Conservation (phyloP, 2,797 vertebrate species). For the Halcyon leucocephala region DNA sequence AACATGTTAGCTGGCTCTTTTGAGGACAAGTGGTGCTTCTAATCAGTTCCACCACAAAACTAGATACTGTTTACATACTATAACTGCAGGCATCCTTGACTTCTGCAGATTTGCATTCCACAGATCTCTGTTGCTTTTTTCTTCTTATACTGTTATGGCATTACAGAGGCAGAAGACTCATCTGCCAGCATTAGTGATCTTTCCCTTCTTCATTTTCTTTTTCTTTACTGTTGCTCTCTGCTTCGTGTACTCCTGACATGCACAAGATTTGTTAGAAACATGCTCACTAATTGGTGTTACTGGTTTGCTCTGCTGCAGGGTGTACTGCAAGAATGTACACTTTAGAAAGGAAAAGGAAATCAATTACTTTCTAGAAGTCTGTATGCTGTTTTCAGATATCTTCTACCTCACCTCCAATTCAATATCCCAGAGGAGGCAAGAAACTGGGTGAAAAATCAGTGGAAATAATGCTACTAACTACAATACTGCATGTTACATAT, state of each 20-base stretch:
- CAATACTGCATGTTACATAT: neutral
- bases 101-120: constrained; percentile 15
- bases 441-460: neutral
- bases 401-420: neutral
- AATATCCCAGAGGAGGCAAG: neutral
- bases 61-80: constrained; percentile 7
- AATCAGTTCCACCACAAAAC: constrained; percentile 34
- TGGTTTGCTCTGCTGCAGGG: neutral
- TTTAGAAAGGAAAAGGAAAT: constrained; percentile 4
- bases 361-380: neutral
- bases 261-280: neutral
- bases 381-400: neutral
- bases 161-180: neutral
- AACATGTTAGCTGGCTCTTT: constrained; percentile 5
- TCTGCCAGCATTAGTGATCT: neutral
- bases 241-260: neutral
- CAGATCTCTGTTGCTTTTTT: neutral
- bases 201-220: neutral
- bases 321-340: neutral
- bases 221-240: neutral
- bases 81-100: neutral
- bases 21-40: constrained; percentile 12
- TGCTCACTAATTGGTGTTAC: neutral
- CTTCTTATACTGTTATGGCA: neutral
- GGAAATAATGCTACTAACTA: neutral